Percentiles rank a stretch among this genome's conserved stretches.
Evolutionary conservation across 1,140 invertebrate species (phyloP).

Genomic region (Drosophila pallidifrons): DNA sequence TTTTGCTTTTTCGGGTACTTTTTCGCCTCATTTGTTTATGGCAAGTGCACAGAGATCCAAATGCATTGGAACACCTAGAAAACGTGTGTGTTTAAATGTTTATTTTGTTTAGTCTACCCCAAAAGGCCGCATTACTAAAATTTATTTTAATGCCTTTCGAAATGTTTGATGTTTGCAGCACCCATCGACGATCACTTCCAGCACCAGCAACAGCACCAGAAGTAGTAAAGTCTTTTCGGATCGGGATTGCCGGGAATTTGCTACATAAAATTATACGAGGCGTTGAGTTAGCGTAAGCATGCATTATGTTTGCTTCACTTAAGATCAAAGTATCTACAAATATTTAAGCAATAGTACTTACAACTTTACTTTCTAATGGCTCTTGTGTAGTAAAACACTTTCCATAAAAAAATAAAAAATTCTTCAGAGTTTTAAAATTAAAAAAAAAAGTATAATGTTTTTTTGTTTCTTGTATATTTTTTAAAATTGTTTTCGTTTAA

Average conservation of each 20-base stretch:
- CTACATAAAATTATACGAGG: conserved; percentile 76
- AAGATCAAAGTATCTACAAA: not conserved
- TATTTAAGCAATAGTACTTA: conserved; percentile 2
- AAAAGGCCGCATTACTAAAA: conserved; percentile 77
- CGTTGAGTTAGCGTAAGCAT: conserved; percentile 73
- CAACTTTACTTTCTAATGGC: conserved; percentile 26
- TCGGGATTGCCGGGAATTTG: conserved; percentile 39
- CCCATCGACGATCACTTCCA: conserved; percentile 25
- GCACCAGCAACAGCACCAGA: not conserved
- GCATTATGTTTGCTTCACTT: conserved; percentile 14
- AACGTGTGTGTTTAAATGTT: conserved; percentile 56
- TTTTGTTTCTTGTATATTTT: not conserved
- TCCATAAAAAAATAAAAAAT: not conserved
- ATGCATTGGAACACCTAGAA: conserved; percentile 56
- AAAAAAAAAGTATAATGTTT: not conserved
- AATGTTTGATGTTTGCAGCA: conserved; percentile 78
- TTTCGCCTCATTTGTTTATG: conserved; percentile 75
- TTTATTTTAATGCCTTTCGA: conserved; percentile 71
- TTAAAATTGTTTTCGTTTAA: conserved; percentile 40
- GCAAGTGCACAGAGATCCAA: conserved; percentile 42
- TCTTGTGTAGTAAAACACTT: not conserved
- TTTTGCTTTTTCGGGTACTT: conserved; percentile 41
- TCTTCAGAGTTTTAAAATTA: not conserved
- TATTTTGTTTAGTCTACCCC: conserved; percentile 81
- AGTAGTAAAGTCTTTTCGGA: conserved; percentile 1